Evolutionary conservation across 64 coral and sea anemone genomes (phyloP).

Genomic region (Stichodactyla helianthus): DNA sequence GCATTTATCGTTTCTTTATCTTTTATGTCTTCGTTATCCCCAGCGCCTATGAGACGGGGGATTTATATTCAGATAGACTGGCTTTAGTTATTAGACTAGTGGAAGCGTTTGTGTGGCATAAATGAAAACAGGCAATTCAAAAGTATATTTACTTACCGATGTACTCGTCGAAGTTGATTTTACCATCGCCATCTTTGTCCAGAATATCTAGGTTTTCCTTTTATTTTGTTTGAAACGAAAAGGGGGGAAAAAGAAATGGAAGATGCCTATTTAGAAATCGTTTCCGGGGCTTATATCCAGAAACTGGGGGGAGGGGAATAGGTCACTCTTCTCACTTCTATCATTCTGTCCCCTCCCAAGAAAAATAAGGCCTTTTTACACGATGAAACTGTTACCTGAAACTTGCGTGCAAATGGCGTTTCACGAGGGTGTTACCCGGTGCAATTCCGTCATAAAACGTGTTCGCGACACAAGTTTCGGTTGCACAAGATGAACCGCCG

Average conservation of each 20-base stretch:
- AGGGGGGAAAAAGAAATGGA: too few relatives aligned
- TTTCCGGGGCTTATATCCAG: neutral
- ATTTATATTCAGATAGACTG: neutral
- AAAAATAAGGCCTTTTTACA: too few relatives aligned
- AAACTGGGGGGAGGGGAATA: too few relatives aligned
- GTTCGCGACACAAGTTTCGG: too few relatives aligned
- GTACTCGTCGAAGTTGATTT: slow-evolving; percentile 49
- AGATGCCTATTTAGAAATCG: neutral
- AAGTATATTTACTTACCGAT: slow-evolving; percentile 41
- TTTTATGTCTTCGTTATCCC: neutral
- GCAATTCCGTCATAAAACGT: too few relatives aligned
- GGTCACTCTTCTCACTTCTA: too few relatives aligned
- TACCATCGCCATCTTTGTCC: slow-evolving; percentile 52
- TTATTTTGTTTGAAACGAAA: neutral
- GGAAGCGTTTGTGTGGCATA: too few relatives aligned
- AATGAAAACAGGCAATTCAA: neutral
- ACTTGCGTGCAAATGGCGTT: too few relatives aligned
- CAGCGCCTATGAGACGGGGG: neutral
- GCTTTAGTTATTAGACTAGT: neutral
- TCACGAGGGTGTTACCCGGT: too few relatives aligned
- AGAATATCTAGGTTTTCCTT: slow-evolving; percentile 60
- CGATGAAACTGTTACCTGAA: too few relatives aligned
- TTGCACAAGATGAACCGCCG: too few relatives aligned
- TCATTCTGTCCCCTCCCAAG: too few relatives aligned
- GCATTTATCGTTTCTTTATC: neutral